phyloP scores from a whole-genome alignment of 2,888 invertebrate species.

The Drosophila parthenogenetica region DNA sequence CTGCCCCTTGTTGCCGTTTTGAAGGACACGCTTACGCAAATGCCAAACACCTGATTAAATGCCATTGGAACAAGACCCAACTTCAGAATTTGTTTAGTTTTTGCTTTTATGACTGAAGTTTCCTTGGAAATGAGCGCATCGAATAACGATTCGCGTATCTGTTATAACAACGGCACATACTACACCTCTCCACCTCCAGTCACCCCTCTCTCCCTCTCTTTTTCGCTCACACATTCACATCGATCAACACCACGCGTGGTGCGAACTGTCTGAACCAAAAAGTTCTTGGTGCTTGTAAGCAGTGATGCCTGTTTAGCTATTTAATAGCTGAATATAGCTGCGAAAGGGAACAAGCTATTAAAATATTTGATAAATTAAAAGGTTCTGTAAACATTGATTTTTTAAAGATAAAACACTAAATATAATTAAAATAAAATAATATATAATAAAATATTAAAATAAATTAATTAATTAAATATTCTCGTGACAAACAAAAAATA shows the following conservation, averaged over 20 bases:
- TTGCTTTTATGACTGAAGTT: constrained; percentile 69
- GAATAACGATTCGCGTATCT: constrained; percentile 61
- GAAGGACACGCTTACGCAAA: constrained; percentile 48
- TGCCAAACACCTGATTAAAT: constrained; percentile 57
- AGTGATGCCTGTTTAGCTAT: too few species aligned
- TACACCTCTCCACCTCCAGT: background rate
- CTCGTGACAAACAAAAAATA: too few species aligned
- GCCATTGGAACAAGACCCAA: constrained; percentile 5
- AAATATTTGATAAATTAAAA: too few species aligned
- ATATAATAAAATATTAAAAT: background rate
- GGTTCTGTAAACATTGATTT: too few species aligned
- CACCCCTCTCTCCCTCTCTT: constrained; percentile 1
- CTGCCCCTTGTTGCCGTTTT: background rate
- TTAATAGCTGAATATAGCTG: too few species aligned
- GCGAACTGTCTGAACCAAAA: constrained; percentile 52
- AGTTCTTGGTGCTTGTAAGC: too few species aligned
- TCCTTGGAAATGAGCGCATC: constrained; percentile 73
- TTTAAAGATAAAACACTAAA: background rate
- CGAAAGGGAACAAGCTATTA: too few species aligned
- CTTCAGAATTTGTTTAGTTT: constrained; percentile 47
- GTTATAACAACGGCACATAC: constrained; percentile 54
- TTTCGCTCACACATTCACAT: constrained; percentile 4
- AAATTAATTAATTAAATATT: too few species aligned
- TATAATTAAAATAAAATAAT: too few species aligned
- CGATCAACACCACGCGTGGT: constrained; percentile 68